Percentiles rank a stretch among this genome's conserved stretches.
Conservation (phyloP, 2,797 vertebrate genomes). For the Sparus aurata region DNA sequence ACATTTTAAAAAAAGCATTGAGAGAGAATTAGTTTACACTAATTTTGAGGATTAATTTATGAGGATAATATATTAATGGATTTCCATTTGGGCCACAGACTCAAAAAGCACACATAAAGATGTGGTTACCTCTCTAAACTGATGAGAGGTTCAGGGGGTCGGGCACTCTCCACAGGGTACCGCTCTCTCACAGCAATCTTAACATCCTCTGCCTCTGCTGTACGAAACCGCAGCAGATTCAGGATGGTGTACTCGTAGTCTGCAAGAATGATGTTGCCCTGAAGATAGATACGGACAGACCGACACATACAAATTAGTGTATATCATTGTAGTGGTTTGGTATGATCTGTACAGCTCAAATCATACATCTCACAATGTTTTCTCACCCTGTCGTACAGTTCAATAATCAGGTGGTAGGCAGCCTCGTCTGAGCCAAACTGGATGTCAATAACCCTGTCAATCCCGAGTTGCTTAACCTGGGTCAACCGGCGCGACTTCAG, state of each 20-base stretch:
- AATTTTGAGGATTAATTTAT: no score
- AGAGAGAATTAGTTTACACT: neutral
- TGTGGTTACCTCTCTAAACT: conserved; percentile 87
- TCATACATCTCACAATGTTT: neutral
- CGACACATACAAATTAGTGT: neutral
- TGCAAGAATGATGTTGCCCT: conserved; percentile 96
- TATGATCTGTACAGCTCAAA: neutral
- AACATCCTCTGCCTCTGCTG: conserved; percentile 92
- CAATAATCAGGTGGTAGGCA: conserved; percentile 95
- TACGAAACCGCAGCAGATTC: conserved; percentile 96
- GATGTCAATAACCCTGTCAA: conserved; percentile 96
- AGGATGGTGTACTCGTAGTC: conserved; percentile 94
- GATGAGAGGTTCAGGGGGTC: conserved; percentile 87
- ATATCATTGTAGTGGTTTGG: neutral
- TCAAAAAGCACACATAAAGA: neutral
- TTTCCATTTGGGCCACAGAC: conserved; percentile 1
- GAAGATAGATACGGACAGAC: conserved; percentile 37
- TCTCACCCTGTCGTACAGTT: conserved; percentile 97
- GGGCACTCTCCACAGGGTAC: conserved; percentile 92
- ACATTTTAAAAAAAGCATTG: conserved; percentile 3
- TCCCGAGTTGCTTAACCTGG: conserved; percentile 91
- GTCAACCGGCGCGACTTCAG: conserved; percentile 91
- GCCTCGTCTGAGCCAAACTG: conserved; percentile 97
- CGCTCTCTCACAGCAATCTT: conserved; percentile 94
- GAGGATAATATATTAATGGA: neutral